Conservation (phyloP, 2,113 vertebrate species). For the Sitta europaea region DNA sequence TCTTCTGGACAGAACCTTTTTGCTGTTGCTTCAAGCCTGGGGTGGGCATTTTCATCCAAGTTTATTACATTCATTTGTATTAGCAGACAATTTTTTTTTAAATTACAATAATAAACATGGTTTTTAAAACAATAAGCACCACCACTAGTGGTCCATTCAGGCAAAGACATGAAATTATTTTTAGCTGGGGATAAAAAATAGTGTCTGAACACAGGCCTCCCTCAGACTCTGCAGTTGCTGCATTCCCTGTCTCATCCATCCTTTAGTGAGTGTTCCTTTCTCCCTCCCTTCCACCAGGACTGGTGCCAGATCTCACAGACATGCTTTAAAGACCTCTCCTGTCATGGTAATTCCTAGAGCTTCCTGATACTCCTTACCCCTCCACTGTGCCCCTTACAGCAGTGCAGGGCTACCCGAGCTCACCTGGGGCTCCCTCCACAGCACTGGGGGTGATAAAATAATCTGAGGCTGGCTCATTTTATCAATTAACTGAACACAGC, state of each 20-base stretch:
- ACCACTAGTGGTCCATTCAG: background rate
- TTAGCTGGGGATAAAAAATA: background rate
- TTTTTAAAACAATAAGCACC: background rate
- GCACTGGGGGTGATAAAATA: background rate
- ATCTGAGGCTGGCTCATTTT: background rate
- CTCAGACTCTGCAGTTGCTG: too few species aligned
- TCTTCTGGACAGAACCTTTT: background rate
- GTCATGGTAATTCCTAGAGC: background rate
- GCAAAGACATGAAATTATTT: background rate
- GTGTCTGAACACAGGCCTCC: accelerated
- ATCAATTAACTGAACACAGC: background rate
- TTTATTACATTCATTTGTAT: background rate
- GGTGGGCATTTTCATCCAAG: accelerated
- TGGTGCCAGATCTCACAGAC: background rate
- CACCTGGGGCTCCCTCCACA: background rate
- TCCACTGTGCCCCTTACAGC: accelerated
- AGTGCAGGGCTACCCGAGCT: background rate
- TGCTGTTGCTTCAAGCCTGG: background rate
- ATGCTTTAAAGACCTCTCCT: background rate
- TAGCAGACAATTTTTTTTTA: background rate
- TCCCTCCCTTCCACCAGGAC: background rate
- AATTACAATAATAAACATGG: background rate
- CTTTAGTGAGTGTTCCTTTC: background rate
- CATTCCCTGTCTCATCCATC: background rate
- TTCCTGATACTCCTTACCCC: background rate